Evolutionary conservation across 2,888 invertebrate species (phyloP).

Genomic region (Dryococelus australis): DNA sequence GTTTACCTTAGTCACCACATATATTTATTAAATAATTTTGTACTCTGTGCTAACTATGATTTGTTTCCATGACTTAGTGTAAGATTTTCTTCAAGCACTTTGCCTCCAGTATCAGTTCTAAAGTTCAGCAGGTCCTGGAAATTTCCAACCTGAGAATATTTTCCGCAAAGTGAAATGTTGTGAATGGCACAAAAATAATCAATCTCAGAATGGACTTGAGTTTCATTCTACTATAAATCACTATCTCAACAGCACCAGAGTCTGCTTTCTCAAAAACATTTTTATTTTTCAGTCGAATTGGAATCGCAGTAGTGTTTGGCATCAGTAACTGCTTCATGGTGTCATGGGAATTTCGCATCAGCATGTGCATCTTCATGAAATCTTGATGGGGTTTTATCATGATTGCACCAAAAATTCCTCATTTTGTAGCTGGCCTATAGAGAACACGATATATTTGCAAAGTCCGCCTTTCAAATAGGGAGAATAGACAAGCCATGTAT

Average conservation of each 20-base stretch:
- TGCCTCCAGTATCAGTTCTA: not conserved
- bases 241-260: not conserved
- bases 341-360: too few species aligned
- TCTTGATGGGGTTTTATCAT: too few species aligned
- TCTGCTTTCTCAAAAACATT: not conserved
- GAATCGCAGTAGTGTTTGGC: not conserved
- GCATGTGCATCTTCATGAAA: too few species aligned
- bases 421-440: too few species aligned
- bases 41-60: not conserved
- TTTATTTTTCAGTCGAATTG: not conserved
- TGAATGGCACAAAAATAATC: not conserved
- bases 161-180: not conserved
- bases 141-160: not conserved
- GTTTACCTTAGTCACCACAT: not conserved
- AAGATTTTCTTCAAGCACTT: slow-evolving; percentile 5
- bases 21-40: not conserved
- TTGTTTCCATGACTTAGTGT: not conserved
- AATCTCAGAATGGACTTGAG: not conserved
- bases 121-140: not conserved
- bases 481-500: too few species aligned
- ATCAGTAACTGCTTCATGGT: too few species aligned
- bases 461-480: too few species aligned
- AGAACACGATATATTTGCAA: too few species aligned
- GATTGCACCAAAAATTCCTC: too few species aligned
- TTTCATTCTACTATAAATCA: not conserved